phyloP scores from a whole-genome alignment of 1,140 invertebrate genomes.

The Caenorhabditis latens region DNA sequence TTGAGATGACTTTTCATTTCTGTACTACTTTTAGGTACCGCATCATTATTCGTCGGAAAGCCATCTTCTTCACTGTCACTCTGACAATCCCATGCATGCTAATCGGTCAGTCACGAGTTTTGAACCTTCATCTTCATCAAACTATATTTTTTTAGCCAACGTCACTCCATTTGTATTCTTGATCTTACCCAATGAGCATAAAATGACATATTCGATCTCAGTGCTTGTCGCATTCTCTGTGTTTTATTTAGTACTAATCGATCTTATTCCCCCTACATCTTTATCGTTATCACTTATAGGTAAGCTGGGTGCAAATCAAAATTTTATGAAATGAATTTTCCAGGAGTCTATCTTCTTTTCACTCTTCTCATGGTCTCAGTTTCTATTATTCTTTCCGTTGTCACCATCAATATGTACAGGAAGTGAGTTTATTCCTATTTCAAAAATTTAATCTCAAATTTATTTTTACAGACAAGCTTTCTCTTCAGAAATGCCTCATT shows the following conservation, averaged over 20 bases:
- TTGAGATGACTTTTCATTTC: too few species aligned
- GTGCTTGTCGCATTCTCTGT: conserved; percentile 97
- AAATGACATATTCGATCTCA: conserved; percentile 97
- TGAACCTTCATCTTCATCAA: background rate
- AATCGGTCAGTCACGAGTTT: conserved; percentile 67
- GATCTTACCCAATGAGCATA: conserved; percentile 95
- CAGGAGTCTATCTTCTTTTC: conserved; percentile 94
- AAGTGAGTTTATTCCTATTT: conserved; percentile 78
- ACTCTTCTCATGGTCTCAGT: conserved; percentile 98
- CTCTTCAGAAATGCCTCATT: conserved; percentile 53
- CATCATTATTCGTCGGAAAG: conserved; percentile 94
- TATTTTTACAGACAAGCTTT: conserved; percentile 60
- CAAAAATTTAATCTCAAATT: background rate
- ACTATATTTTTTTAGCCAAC: conserved; percentile 78
- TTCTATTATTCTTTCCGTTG: conserved; percentile 96
- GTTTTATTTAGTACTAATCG: conserved; percentile 92
- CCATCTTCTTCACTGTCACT: conserved; percentile 95
- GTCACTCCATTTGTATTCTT: conserved; percentile 89
- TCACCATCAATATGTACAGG: conserved; percentile 96
- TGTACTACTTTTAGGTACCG: conserved; percentile 94
- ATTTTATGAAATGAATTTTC: background rate
- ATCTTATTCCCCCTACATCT: conserved; percentile 98
- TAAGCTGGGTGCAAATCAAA: background rate
- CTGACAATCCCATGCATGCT: conserved; percentile 93
- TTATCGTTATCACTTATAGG: conserved; percentile 94